Base-by-base conservation (phyloP, 2,113 vertebrate species). In the Alectura lathami region DNA sequence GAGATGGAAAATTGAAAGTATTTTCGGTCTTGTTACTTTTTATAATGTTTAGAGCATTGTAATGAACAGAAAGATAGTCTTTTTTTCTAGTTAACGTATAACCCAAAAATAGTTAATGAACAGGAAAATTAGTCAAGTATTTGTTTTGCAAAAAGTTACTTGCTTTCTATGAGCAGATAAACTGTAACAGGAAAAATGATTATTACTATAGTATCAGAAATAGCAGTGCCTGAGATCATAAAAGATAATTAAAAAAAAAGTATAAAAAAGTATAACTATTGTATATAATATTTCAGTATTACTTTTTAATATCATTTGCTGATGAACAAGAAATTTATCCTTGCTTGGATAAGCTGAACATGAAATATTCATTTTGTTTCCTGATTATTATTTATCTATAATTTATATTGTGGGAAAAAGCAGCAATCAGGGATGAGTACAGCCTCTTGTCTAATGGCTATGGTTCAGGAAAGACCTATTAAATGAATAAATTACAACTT, bases 401-500 rank as follows among this genome's bases (percentile, higher is more conserved):
- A 96, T 94, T 92, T 86, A 96, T 94, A 15, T 45, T 30, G 29
- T 54, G 75, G 40, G 57, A 45, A 89, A 94, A 95, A 59, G 21
- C 57, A 76, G 79, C 50, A 70, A 81, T 90, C 64, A 22, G 1
- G 3, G 57, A 83, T 74, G 78, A 83, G 60, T 69, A 48, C 22
- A 92, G 57, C 69, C 53, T 73, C 62, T 94, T 95, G 72, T 63
- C 90, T 86, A 57, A 88, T 89, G 69, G 79, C 73, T 91, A 4
- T 81, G 59, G 38, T 92, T 91, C 76, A 91, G 76, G 68, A 92
- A 88, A 74, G 63, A 40, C 45, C 78, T 92, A 83, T 94, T 90
- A 91, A 89, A 95, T 94, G 77, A 93, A 93, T 95, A 90, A 77
- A 81, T 92, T 91, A 85, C 82, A 91, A 43, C 70, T 75, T 96